Evolutionary conservation across 2,888 invertebrate species (phyloP), one percentile per base, ranked within the genome.

Genomic region (Conistra vaccinii): DNA sequence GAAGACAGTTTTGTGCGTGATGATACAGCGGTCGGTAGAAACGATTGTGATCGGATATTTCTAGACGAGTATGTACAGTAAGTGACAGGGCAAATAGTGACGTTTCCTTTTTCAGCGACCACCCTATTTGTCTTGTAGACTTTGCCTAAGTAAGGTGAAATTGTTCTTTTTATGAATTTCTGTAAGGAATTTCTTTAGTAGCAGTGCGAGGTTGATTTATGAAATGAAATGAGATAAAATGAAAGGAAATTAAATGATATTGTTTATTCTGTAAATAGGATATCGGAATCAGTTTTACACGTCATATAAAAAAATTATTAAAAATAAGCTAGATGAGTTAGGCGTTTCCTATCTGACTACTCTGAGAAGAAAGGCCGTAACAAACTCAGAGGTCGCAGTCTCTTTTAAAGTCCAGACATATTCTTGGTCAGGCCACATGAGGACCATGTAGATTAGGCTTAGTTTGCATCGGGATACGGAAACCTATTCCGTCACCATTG

Each of bases 61-160:
- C 79, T 80, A 78, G 82, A 85, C 84, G 86, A 85, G 83, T 89
- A 86, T 90, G 83, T 81, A 48, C n/a, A 53, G 53, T 51, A 87
- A 85, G 80, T 89, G 89, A 89, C 89, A 88, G 85, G 83, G 81
- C 90, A 90, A 89, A 89, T 89, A 87, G 81, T 89, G 82, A 86
- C 87, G 83, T 88, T 86, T 85, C 88, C 89, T 88, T 90, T 88
- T 90, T 90, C 81, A 86, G 89, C 26, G 42, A 78, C 48, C 60
- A 66, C 53, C 32, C 58, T 53, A 53, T 69, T 53, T n/a, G 55
- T 77, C 26, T 48, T 26, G 53, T 39, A 14, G 35, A 63, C 32
- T 63, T 32, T 17, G 17, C 10, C n/a, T 66, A 55, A 9, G 9
- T 7, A 12, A 66, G 14, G 9, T 17, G 10, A 32, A 57, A 10